A percentile compares a stretch with the other conserved stretches of the same genome.
These are phyloP conservation scores for Fulmarus glacialis DNA, from an alignment of 2,113 vertebrate genomes.

Conservation along the genomic window DNA sequence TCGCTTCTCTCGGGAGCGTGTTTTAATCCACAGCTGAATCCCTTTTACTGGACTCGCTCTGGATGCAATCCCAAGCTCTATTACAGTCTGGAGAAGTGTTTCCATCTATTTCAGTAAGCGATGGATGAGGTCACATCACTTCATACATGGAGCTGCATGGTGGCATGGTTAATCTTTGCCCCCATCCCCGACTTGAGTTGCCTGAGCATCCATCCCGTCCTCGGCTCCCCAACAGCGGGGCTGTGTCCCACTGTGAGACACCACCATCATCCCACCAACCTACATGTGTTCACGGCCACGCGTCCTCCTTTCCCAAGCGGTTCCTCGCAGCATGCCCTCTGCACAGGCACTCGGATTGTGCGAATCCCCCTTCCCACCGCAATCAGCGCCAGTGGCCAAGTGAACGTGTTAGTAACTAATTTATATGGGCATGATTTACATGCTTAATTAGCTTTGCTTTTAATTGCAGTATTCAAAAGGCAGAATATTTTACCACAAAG, in stretches of 20 bases:
- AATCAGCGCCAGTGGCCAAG: background rate
- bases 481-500: conserved; percentile 41
- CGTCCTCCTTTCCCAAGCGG: background rate
- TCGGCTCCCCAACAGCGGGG: background rate
- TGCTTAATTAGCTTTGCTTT: conserved; percentile 39
- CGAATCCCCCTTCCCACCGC: background rate
- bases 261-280: accelerated
- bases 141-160: accelerated
- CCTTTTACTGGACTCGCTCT: background rate
- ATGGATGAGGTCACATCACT: accelerated
- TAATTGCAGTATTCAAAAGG: background rate
- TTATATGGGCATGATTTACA: conserved; percentile 25
- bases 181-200: background rate
- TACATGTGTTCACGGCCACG: accelerated
- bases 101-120: background rate
- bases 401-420: background rate
- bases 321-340: background rate
- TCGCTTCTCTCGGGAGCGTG: accelerated
- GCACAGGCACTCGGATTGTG: accelerated
- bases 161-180: background rate
- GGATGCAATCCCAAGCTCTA: background rate
- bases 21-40: background rate
- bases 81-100: background rate
- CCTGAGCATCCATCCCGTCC: background rate
- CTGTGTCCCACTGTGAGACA: background rate